phyloP scores from a whole-genome alignment of 2,888 invertebrate genomes.

The Holacanthella duospinosa region DNA sequence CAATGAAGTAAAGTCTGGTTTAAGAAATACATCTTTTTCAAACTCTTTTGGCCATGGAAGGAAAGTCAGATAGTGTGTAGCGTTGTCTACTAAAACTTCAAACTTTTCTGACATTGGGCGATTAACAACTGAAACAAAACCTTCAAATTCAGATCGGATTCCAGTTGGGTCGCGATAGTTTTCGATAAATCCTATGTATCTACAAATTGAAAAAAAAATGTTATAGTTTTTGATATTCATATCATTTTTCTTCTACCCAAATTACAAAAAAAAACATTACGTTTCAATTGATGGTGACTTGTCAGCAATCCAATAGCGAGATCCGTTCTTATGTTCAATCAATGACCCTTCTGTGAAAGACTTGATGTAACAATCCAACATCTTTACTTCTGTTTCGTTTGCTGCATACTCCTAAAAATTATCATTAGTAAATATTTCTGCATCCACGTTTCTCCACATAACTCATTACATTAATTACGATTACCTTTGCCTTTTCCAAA shows the following conservation, averaged over 20 bases:
- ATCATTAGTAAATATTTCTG: too few species aligned
- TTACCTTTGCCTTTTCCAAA: conserved; percentile 57
- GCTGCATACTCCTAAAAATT: conserved; percentile 62
- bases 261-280: too few species aligned
- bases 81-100: conserved; percentile 63
- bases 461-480: too few species aligned
- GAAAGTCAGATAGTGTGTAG: conserved; percentile 64
- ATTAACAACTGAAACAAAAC: conserved; percentile 92
- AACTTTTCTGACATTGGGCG: conserved; percentile 87
- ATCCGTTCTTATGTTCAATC: conserved; percentile 82
- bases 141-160: conserved; percentile 87
- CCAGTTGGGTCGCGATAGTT: conserved; percentile 90
- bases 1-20: conserved; percentile 90
- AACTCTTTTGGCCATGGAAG: conserved; percentile 76
- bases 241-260: background rate
- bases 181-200: conserved; percentile 83
- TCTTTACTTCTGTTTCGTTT: conserved; percentile 63
- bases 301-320: conserved; percentile 85
- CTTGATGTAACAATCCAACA: conserved; percentile 72
- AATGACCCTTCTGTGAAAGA: conserved; percentile 75
- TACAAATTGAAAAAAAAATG: too few species aligned
- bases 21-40: conserved; percentile 79
- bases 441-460: too few species aligned
- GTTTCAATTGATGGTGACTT: conserved; percentile 88
- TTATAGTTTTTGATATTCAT: background rate